Conservation (phyloP, 2,113 vertebrate genomes). For the Tachysurus fulvidraco region DNA sequence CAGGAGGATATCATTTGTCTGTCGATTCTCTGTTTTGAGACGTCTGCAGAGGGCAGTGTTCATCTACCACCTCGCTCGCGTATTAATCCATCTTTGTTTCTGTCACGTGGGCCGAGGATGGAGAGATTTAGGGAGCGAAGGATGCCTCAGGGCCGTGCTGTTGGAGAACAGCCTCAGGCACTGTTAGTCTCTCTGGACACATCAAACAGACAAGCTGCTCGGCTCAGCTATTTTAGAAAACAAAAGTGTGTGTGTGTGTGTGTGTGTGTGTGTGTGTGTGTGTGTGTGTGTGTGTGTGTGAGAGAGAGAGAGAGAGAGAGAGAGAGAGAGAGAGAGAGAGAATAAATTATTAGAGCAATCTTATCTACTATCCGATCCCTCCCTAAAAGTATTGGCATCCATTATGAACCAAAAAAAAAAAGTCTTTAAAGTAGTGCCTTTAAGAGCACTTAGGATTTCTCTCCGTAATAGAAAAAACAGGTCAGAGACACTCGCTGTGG, state of each 20-base stretch:
- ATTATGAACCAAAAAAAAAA: background rate
- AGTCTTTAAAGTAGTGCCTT: background rate
- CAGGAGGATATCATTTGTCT: background rate
- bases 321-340: background rate
- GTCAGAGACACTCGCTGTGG: background rate
- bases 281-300: no score
- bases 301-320: background rate
- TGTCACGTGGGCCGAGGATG: slow-evolving; percentile 14
- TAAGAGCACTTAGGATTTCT: background rate
- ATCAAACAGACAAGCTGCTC: background rate
- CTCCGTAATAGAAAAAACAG: background rate
- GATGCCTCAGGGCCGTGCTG: slow-evolving; percentile 8
- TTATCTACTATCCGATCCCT: background rate
- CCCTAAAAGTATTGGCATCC: background rate
- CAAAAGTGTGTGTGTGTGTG: slow-evolving; percentile 12
- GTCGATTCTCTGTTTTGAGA: background rate
- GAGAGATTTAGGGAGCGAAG: slow-evolving; percentile 8
- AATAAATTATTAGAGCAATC: background rate
- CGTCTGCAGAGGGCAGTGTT: slow-evolving; percentile 45
- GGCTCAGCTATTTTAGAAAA: slow-evolving; percentile 12
- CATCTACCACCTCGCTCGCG: background rate
- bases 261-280: background rate
- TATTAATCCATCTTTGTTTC: background rate
- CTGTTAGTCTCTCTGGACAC: slow-evolving; percentile 31
- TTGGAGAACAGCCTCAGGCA: slow-evolving; percentile 26